Percentiles rank a stretch among this genome's conserved stretches.
These are phyloP conservation scores for Dromas ardeola DNA, from an alignment of 2,113 vertebrate genomes.

Conservation along the genomic window DNA sequence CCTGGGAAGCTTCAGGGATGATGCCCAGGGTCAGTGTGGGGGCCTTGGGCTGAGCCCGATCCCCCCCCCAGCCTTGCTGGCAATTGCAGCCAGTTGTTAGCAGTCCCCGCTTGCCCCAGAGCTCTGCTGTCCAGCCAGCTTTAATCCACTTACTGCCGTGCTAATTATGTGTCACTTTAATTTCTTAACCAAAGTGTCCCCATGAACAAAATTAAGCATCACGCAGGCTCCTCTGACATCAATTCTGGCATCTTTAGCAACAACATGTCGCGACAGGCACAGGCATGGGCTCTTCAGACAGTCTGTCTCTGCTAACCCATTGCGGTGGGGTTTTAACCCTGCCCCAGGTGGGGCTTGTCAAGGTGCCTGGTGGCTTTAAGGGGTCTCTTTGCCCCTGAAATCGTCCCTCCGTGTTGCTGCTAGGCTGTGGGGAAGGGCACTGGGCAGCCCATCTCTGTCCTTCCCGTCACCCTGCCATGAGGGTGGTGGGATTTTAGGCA, in stretches of 20 bases:
- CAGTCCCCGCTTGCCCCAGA: not conserved
- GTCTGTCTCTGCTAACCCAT: not conserved
- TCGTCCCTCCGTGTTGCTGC: not conserved
- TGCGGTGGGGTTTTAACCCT: not conserved
- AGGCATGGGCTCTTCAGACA: not conserved
- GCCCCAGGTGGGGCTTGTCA: not conserved
- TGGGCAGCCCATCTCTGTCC: not conserved
- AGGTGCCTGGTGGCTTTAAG: not conserved
- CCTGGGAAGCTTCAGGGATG: not conserved
- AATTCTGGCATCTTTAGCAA: conserved; percentile 17
- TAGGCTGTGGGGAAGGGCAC: not conserved
- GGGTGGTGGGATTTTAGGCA: not conserved
- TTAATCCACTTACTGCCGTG: not conserved
- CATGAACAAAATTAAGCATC: not conserved
- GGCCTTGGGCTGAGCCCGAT: not conserved
- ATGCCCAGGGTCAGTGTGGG: not conserved
- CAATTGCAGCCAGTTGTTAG: not conserved
- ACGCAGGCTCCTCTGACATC: not conserved
- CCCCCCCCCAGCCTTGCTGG: not conserved
- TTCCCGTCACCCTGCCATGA: not conserved
- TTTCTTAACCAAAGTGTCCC: not conserved
- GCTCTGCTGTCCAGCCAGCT: not conserved
- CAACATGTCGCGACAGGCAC: accelerated
- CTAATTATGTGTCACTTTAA: not conserved
- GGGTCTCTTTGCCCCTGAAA: not conserved